Evolutionary conservation across 64 coral and sea anemone species (phyloP), one percentile per base, ranked within the genome.

Genomic region (Montipora efflorescens): DNA sequence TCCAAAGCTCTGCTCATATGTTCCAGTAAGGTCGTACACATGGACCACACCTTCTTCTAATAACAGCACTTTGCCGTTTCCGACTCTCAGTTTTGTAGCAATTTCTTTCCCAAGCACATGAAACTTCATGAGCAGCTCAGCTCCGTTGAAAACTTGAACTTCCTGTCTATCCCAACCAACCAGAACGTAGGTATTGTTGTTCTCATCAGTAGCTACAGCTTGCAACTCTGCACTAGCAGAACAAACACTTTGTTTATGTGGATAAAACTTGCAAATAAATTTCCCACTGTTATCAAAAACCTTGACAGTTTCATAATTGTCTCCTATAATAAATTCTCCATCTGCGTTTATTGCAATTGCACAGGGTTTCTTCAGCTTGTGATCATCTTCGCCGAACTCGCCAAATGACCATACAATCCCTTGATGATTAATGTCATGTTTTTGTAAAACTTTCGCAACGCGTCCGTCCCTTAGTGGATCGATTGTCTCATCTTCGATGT

Each of bases 251-350:
- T 74, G 87, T 36, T 1, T n/a, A 51, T 13, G 12, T 8, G 52
- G 52, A 57, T 57, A 8, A 4, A 90, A 58, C 15, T 23, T 7
- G 8, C 15, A 11, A 1, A 78, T 11, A 67, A 94, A 90, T 23
- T 94, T 77, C 11, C 93, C 93, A 8, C 18, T 84, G n/a, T 14
- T 78, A 14, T 78, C 76, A n/a, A 78, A 78, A 14, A 49, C 44
- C 44, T 52, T 78, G 14, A 78, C 14, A 7, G 46, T 78, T 47
- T 78, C 44, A 11, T 5, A 4, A 21, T 7, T 22, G 14, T 79
- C 48, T 79, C 0, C 77, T 79, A 79, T n/a, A n/a, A 79, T 8
- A 19, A 51, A 79, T 5, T 79, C 36, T 5, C 7, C 77, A 50
- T 51, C 18, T 7, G 77, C 8, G 77, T 79, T 79, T 6, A 16